Percentiles rank a stretch among this genome's conserved stretches.
Evolutionary conservation across 2,888 invertebrate genomes (phyloP).

Genomic region (Nomada lathburiana): DNA sequence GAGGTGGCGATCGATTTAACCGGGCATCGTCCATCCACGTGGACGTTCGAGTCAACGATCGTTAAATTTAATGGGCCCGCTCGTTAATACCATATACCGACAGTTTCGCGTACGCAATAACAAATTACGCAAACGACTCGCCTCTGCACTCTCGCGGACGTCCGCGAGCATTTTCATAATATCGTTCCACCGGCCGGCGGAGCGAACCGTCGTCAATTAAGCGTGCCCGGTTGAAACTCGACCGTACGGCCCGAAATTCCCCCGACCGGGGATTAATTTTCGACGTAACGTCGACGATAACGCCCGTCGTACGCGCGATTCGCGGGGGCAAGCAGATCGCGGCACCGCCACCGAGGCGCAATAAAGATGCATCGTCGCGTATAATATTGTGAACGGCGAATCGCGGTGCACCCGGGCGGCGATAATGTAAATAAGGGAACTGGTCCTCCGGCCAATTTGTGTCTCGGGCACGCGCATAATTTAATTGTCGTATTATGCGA

Average conservation of each 20-base stretch:
- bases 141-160: slow-evolving; percentile 34
- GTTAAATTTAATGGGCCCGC: slow-evolving; percentile 74
- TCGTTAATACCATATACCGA: slow-evolving; percentile 71
- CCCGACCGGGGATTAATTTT: slow-evolving; percentile 47
- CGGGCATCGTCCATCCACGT: slow-evolving; percentile 56
- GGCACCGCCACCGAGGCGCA: neutral
- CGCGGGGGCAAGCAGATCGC: neutral
- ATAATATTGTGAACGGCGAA: too few relatives aligned
- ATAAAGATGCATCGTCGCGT: neutral
- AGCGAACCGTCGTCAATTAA: slow-evolving; percentile 49
- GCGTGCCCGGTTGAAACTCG: slow-evolving; percentile 45
- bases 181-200: slow-evolving; percentile 26
- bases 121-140: slow-evolving; percentile 73
- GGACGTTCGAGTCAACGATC: slow-evolving; percentile 71
- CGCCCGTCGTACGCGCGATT: slow-evolving; percentile 22
- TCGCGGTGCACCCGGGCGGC: slow-evolving; percentile 12
- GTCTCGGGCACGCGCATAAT: slow-evolving; percentile 32
- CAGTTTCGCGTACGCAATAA: slow-evolving; percentile 71
- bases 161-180: slow-evolving; percentile 66
- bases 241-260: slow-evolving; percentile 43
- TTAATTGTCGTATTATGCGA: slow-evolving; percentile 44
- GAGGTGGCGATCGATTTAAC: slow-evolving; percentile 42
- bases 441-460: slow-evolving; percentile 15
- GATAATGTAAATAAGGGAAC: slow-evolving; percentile 39
- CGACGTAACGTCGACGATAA: slow-evolving; percentile 51